Conservation (phyloP, 2,113 vertebrate genomes). For the Xiphias gladius region DNA sequence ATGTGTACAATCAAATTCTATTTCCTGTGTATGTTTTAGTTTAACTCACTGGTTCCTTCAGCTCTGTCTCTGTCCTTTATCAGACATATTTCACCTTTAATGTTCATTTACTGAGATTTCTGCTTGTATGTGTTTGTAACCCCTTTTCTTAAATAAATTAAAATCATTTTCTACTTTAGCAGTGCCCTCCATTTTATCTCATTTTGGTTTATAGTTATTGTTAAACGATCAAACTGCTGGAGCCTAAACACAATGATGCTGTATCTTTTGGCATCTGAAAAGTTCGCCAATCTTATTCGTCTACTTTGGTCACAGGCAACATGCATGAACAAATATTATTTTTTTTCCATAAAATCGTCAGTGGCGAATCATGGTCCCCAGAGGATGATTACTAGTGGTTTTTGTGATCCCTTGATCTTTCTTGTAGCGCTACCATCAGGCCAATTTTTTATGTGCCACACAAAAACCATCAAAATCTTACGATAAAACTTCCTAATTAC, state of each 20-base stretch:
- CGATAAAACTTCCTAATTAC: background rate
- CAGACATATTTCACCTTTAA: conserved; percentile 32
- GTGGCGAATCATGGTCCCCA: background rate
- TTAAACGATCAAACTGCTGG: background rate
- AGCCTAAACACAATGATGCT: no score
- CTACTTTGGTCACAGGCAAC: no score
- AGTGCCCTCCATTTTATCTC: background rate
- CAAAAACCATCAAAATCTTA: background rate
- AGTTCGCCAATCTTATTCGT: no score
- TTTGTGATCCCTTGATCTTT: no score
- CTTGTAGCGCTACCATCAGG: background rate
- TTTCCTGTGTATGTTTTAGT: conserved; percentile 21
- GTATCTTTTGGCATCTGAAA: background rate
- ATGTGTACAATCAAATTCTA: background rate
- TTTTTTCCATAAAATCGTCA: background rate
- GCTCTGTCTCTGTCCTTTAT: conserved; percentile 22
- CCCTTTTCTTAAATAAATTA: conserved; percentile 65
- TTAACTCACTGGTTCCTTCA: conserved; percentile 22
- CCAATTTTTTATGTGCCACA: background rate
- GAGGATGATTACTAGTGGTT: no score
- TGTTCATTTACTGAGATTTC: conserved; percentile 8
- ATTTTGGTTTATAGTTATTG: background rate
- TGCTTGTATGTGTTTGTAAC: conserved; percentile 52
- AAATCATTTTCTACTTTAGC: conserved; percentile 54
- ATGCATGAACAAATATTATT: no score